A percentile compares a stretch with the other conserved stretches of the same genome.
Evolutionary conservation across 2,888 invertebrate genomes (phyloP).

Genomic region (Desoria tigrina): DNA sequence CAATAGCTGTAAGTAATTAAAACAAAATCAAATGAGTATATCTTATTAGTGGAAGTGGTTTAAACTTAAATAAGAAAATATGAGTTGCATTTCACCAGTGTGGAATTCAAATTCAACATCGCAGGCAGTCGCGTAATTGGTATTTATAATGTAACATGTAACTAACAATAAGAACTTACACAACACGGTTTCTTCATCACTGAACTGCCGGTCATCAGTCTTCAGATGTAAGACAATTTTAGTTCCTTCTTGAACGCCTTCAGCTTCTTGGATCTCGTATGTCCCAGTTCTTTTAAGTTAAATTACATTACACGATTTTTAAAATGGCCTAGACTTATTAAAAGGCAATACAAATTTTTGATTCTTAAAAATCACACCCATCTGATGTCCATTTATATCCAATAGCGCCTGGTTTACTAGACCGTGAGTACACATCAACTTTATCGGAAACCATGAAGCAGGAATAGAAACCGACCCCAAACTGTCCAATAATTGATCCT

Average conservation of each 20-base stretch:
- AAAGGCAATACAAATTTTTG: slow-evolving; percentile 5
- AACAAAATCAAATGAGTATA: no score
- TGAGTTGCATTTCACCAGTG: no score
- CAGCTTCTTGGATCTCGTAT: slow-evolving; percentile 84
- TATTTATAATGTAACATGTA: no score
- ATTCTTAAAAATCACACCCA: slow-evolving; percentile 37
- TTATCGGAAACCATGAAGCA: slow-evolving; percentile 94
- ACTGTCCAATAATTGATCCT: slow-evolving; percentile 78
- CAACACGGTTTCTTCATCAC: slow-evolving; percentile 76
- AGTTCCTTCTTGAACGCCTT: slow-evolving; percentile 82
- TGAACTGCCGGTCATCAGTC: slow-evolving; percentile 81
- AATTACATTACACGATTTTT: not conserved
- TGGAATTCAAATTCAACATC: not conserved
- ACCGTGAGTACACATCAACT: slow-evolving; percentile 86
- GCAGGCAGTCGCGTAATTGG: no score
- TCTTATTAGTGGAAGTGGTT: no score
- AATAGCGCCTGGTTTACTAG: slow-evolving; percentile 63
- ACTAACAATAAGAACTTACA: slow-evolving; percentile 16
- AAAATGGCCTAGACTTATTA: slow-evolving; percentile 14
- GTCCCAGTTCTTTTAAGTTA: slow-evolving; percentile 68
- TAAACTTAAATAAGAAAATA: no score
- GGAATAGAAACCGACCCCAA: slow-evolving; percentile 99
- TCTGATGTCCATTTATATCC: slow-evolving; percentile 65
- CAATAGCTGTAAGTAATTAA: slow-evolving; percentile 66
- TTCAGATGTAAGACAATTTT: slow-evolving; percentile 90